A percentile compares a stretch with the other conserved stretches of the same genome.
phyloP scores from a whole-genome alignment of 1,140 invertebrate species.

The Rhyacophila brunnea region DNA sequence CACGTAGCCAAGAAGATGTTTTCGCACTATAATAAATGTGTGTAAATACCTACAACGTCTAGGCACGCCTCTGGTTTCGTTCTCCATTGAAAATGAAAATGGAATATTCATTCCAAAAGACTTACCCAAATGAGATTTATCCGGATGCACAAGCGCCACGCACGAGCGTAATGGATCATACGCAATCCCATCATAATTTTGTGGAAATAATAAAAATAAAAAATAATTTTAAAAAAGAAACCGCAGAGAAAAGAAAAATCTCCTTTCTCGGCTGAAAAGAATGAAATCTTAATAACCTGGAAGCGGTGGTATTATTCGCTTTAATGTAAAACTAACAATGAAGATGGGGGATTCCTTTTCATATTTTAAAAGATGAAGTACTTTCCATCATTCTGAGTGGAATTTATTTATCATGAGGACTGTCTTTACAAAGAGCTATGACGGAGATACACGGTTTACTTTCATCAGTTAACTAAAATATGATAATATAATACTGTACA shows the following conservation, averaged over 20 bases:
- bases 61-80: too few relatives aligned
- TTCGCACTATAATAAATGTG: too few relatives aligned
- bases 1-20: too few relatives aligned
- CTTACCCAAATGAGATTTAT: slow-evolving; percentile 1
- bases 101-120: slow-evolving; percentile 12
- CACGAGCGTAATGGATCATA: slow-evolving; percentile 13
- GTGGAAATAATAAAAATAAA: slow-evolving; percentile 2
- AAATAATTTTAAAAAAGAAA: slow-evolving; percentile 2
- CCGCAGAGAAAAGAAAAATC: slow-evolving; percentile 2
- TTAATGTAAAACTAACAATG: background rate
- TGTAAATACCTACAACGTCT: too few relatives aligned
- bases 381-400: too few relatives aligned
- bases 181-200: slow-evolving; percentile 12
- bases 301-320: background rate
- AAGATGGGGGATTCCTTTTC: too few relatives aligned
- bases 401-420: too few relatives aligned
- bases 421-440: too few relatives aligned
- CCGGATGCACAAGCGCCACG: background rate
- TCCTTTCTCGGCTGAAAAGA: slow-evolving; percentile 10
- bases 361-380: too few relatives aligned
- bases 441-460: too few relatives aligned
- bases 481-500: too few relatives aligned
- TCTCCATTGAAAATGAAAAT: slow-evolving; percentile 2
- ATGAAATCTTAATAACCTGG: background rate
- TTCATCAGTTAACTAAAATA: too few relatives aligned